Evolutionary conservation across 2,113 vertebrate genomes (phyloP).

Genomic region (Tachycineta bicolor): DNA sequence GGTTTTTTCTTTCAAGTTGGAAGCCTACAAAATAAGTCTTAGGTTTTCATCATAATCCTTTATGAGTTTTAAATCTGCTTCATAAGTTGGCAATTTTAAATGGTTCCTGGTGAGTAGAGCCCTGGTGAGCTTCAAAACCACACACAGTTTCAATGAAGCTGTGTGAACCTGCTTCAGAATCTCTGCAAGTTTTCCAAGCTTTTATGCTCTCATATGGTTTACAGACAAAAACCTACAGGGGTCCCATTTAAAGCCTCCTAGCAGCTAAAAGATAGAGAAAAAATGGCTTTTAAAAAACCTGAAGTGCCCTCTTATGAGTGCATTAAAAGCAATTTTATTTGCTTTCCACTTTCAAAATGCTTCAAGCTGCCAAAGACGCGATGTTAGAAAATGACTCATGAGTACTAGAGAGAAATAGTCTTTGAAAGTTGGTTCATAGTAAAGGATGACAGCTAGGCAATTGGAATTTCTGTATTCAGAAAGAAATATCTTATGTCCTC

Average conservation of each 20-base stretch:
- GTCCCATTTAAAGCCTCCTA: slow-evolving; percentile 71
- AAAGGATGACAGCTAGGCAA: slow-evolving; percentile 33
- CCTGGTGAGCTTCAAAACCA: slow-evolving; percentile 66
- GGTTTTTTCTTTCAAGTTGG: neutral
- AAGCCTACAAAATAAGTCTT: slow-evolving; percentile 35
- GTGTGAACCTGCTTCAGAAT: slow-evolving; percentile 54
- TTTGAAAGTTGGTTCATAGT: slow-evolving; percentile 50
- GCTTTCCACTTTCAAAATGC: slow-evolving; percentile 61
- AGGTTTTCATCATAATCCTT: slow-evolving; percentile 44
- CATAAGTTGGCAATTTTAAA: slow-evolving; percentile 58
- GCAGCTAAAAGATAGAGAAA: slow-evolving; percentile 52
- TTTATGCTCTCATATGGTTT: slow-evolving; percentile 70
- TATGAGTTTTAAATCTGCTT: slow-evolving; percentile 56
- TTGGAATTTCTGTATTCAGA: slow-evolving; percentile 2
- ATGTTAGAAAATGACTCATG: slow-evolving; percentile 57
- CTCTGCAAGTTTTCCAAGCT: slow-evolving; percentile 59
- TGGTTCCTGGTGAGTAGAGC: slow-evolving; percentile 45
- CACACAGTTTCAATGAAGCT: slow-evolving; percentile 70
- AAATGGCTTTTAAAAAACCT: slow-evolving; percentile 62
- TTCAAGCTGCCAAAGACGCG: slow-evolving; percentile 44
- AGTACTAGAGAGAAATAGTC: slow-evolving; percentile 13
- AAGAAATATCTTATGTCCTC: neutral
- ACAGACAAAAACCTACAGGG: slow-evolving; percentile 73
- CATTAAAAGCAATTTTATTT: slow-evolving; percentile 66
- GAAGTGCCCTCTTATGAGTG: slow-evolving; percentile 66